phyloP scores from a whole-genome alignment of 2,113 vertebrate genomes.

The Struthidea cinerea region DNA sequence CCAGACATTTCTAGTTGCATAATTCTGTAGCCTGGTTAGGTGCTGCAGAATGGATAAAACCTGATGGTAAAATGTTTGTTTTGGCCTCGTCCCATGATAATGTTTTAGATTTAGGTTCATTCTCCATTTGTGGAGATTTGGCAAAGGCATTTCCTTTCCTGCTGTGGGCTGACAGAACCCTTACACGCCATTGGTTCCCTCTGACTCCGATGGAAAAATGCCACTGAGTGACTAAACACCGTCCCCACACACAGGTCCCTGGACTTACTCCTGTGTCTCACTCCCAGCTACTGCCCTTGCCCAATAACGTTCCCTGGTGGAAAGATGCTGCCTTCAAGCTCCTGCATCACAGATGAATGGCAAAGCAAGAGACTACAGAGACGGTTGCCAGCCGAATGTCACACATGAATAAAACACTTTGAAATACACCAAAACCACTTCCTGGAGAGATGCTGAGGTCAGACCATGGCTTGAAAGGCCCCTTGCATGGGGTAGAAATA shows the following conservation, averaged over 20 bases:
- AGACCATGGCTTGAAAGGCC: not conserved
- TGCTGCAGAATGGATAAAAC: not conserved
- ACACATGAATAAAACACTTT: not conserved
- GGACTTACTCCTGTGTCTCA: not conserved
- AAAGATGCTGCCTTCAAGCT: not conserved
- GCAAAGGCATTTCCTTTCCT: not conserved
- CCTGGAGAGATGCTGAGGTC: not conserved
- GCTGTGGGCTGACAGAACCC: not conserved
- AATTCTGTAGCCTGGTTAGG: not conserved
- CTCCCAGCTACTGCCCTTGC: not conserved
- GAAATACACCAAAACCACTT: not conserved
- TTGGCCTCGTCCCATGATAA: not conserved
- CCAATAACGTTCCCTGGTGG: not conserved
- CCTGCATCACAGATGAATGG: not conserved
- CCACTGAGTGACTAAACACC: not conserved
- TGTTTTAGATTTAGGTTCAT: not conserved
- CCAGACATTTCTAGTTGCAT: not conserved
- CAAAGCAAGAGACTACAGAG: not conserved
- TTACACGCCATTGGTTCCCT: not conserved
- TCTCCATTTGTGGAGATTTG: not conserved
- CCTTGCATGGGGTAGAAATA: not conserved
- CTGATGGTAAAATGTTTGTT: not conserved
- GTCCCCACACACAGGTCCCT: not conserved
- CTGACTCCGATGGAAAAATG: not conserved
- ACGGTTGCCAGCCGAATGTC: rapidly evolving